phyloP scores from a whole-genome alignment of 2,113 vertebrate genomes.

The Cromileptes altivelis region DNA sequence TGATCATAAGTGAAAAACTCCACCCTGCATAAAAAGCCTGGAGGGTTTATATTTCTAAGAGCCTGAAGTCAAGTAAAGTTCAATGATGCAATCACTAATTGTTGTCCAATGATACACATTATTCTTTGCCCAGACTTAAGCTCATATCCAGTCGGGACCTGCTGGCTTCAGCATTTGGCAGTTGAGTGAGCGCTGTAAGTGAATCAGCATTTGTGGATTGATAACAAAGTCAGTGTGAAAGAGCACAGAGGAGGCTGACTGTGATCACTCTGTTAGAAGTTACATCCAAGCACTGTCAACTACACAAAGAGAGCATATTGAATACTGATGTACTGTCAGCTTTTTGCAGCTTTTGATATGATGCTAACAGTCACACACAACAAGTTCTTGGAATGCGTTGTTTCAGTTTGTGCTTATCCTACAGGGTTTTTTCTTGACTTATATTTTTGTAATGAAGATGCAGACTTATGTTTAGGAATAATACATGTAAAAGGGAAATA shows the following conservation, averaged over 20 bases:
- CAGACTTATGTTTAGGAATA: not conserved
- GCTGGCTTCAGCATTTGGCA: slow-evolving; percentile 32
- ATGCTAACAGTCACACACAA: slow-evolving; percentile 27
- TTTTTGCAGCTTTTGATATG: slow-evolving; percentile 11
- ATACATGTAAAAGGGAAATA: not conserved
- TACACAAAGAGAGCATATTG: not conserved
- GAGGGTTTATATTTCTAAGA: not conserved
- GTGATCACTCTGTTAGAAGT: not conserved
- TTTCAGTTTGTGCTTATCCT: slow-evolving; percentile 62
- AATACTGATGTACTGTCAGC: not conserved
- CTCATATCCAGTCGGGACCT: not conserved
- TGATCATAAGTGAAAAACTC: not conserved
- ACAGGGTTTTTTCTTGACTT: not conserved
- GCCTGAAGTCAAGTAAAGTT: not conserved
- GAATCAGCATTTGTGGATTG: slow-evolving; percentile 2
- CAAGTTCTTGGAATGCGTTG: slow-evolving; percentile 57
- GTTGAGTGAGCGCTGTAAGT: slow-evolving; percentile 23
- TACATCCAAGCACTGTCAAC: not conserved
- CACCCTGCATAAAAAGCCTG: not conserved
- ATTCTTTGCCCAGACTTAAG: not conserved
- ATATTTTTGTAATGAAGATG: not conserved
- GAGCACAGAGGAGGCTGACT: not conserved
- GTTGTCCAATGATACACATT: not conserved
- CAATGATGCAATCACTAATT: not conserved
- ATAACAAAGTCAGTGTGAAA: not conserved